Conservation (phyloP, 2,113 vertebrate species). For the Syngnathoides biaculeatus region DNA sequence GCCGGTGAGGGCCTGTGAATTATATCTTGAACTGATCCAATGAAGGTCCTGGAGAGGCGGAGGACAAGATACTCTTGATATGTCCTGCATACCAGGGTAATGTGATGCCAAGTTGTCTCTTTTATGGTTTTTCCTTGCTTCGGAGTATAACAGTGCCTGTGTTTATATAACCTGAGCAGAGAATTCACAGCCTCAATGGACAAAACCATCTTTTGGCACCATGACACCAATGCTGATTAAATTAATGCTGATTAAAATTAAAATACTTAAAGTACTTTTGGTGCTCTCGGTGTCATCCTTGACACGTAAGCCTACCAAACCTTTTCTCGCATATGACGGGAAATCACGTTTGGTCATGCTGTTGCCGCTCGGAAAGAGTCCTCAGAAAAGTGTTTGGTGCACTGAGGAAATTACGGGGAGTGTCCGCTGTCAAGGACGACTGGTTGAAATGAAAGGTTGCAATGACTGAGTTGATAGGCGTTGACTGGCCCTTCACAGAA, state of each 20-base stretch:
- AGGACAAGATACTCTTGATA: constrained; percentile 32
- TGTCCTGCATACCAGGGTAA: constrained; percentile 39
- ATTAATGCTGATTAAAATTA: neutral
- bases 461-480: constrained; percentile 10
- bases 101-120: constrained; percentile 23
- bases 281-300: neutral
- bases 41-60: constrained; percentile 56
- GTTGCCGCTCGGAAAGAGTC: neutral
- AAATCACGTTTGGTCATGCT: neutral
- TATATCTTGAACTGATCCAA: constrained; percentile 59
- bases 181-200: neutral
- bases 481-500: constrained; percentile 23
- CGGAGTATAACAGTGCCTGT: constrained; percentile 18
- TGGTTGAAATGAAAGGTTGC: constrained; percentile 14
- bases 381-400: neutral
- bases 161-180: constrained; percentile 18
- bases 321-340: neutral
- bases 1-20: constrained; percentile 55
- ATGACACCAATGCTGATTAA: neutral
- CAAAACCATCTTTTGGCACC: constrained; percentile 1
- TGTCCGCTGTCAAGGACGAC: constrained; percentile 5
- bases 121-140: constrained; percentile 12
- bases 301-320: neutral
- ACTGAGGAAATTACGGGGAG: neutral
- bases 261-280: neutral